These are phyloP conservation scores for Poeciliopsis turneri DNA, from an alignment of 2,797 vertebrate species.

Conservation along the genomic window DNA sequence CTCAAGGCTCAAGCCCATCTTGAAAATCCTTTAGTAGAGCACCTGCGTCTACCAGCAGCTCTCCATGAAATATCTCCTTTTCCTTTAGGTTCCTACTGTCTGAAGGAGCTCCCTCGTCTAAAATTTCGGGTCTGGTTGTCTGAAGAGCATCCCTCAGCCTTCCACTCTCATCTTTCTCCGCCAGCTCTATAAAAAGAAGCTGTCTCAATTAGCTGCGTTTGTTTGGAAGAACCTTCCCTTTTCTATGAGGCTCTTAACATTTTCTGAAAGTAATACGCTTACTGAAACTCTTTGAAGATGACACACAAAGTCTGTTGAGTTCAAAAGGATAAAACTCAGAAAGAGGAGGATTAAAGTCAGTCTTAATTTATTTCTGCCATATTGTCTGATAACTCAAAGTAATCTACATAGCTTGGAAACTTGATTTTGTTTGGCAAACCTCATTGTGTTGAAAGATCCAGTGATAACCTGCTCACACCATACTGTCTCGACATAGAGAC, in stretches of 20 bases:
- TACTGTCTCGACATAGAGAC: too few relatives aligned
- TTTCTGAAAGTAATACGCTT: slow-evolving; percentile 22
- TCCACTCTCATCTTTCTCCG: slow-evolving; percentile 23
- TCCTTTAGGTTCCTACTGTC: slow-evolving; percentile 29
- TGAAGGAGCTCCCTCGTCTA: slow-evolving; percentile 36
- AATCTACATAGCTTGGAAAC: background rate
- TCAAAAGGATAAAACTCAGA: slow-evolving; percentile 22
- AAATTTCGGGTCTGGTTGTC: slow-evolving; percentile 30
- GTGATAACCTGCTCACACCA: background rate
- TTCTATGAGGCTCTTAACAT: slow-evolving; percentile 24
- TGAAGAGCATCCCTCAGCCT: slow-evolving; percentile 40
- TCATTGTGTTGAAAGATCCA: background rate
- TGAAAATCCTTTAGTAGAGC: slow-evolving; percentile 54
- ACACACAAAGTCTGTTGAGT: background rate
- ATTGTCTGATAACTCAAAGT: background rate
- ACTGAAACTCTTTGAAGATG: slow-evolving; percentile 17
- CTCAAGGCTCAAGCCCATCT: slow-evolving; percentile 25
- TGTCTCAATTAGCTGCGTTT: slow-evolving; percentile 33
- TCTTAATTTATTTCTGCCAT: background rate
- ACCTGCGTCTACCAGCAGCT: slow-evolving; percentile 37
- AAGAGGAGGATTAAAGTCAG: background rate
- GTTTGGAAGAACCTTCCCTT: slow-evolving; percentile 23
- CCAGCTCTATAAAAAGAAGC: slow-evolving; percentile 28
- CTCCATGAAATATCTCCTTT: slow-evolving; percentile 30
- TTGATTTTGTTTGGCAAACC: background rate